Evolutionary conservation across 1,140 invertebrate genomes (phyloP).

Genomic region (Eufriesea mexicana): DNA sequence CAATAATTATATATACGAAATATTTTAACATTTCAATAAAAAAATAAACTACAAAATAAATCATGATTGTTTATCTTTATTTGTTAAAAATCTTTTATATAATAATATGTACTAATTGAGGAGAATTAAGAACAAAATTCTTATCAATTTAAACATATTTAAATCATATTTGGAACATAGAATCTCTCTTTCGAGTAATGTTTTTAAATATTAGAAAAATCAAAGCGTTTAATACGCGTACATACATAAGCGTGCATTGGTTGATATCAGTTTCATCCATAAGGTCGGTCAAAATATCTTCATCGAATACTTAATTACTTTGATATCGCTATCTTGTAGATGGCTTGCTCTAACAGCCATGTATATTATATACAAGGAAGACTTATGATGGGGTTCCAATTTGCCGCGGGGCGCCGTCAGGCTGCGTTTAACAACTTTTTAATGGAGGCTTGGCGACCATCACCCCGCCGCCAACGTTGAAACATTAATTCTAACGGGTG

Average conservation of each 20-base stretch:
- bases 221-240: background rate
- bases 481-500: conserved; percentile 77
- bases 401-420: conserved; percentile 81
- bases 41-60: no score
- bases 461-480: conserved; percentile 73
- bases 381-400: conserved; percentile 82
- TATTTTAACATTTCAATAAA: no score
- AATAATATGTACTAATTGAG: no score
- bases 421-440: conserved; percentile 83
- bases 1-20: no score
- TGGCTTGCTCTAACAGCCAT: conserved; percentile 67
- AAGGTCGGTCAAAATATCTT: conserved; percentile 71
- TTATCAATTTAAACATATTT: no score
- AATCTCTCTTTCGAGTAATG: no score
- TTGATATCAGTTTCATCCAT: conserved; percentile 31
- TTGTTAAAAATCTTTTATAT: no score
- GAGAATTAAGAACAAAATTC: no score
- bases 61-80: no score
- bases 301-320: conserved; percentile 73
- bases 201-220: background rate
- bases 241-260: background rate
- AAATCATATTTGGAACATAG: no score
- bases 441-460: conserved; percentile 80
- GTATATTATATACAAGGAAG: conserved; percentile 76
- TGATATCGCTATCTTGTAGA: conserved; percentile 71